phyloP scores from a whole-genome alignment of 2,113 vertebrate genomes.

The Morone saxatilis region DNA sequence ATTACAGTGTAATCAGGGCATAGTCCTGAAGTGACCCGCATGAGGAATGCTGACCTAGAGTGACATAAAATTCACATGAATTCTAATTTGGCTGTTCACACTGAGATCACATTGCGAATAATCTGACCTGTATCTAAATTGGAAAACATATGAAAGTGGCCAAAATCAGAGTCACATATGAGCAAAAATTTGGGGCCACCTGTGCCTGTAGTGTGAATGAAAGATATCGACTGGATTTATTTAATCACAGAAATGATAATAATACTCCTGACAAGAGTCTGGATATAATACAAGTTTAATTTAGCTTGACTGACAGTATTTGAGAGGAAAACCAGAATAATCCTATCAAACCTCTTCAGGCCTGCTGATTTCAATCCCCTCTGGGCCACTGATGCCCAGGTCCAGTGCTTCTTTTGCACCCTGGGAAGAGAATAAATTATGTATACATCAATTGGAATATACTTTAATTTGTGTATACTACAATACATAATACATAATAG shows the following conservation, averaged over 20 bases:
- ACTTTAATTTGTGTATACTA: background rate
- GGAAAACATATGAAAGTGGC: no score
- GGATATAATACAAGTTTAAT: background rate
- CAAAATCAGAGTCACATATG: no score
- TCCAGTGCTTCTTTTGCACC: slow-evolving; percentile 95
- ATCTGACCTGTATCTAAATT: no score
- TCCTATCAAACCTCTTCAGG: slow-evolving; percentile 90
- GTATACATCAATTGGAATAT: no score
- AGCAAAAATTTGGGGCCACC: no score
- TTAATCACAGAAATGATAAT: background rate
- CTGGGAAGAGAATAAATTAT: slow-evolving; percentile 73
- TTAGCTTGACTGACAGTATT: background rate
- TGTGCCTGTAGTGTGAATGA: no score
- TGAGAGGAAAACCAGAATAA: background rate
- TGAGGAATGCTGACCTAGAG: no score
- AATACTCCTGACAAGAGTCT: background rate
- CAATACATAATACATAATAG: background rate
- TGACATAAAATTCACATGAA: no score
- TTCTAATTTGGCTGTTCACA: no score
- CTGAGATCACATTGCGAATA: no score
- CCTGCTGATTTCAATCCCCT: slow-evolving; percentile 97
- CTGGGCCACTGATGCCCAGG: slow-evolving; percentile 94
- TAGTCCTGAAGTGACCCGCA: no score
- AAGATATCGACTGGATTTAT: slow-evolving; percentile 1
- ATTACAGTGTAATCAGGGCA: no score